Conservation (phyloP, 2,888 invertebrate genomes). For the Trilocha varians region DNA sequence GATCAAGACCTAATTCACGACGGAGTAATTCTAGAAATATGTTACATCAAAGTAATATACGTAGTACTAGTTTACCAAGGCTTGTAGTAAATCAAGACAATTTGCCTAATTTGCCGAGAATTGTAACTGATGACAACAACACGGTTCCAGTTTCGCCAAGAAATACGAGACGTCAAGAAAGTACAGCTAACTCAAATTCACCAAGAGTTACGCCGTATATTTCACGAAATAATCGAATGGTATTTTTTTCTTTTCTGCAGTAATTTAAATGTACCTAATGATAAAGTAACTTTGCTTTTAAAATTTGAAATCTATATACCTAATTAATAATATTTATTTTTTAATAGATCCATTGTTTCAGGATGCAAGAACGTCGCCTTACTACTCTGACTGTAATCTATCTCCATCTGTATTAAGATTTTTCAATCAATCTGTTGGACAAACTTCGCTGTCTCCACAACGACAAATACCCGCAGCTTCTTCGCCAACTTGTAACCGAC, state of each 20-base stretch:
- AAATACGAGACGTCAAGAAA: constrained; percentile 17
- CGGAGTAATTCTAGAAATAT: background rate
- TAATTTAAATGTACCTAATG: no score
- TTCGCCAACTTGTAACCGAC: constrained; percentile 22
- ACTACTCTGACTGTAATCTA: constrained; percentile 36
- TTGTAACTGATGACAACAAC: background rate
- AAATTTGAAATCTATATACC: no score
- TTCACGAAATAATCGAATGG: constrained; percentile 18
- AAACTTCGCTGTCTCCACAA: constrained; percentile 43
- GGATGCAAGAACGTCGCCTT: constrained; percentile 26
- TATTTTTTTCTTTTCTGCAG: no score
- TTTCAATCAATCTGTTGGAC: constrained; percentile 50
- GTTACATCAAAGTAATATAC: background rate
- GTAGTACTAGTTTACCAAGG: background rate
- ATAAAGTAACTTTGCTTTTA: no score
- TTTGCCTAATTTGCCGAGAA: background rate
- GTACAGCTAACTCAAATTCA: constrained; percentile 2
- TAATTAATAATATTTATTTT: no score
- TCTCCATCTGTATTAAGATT: constrained; percentile 63
- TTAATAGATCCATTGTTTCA: constrained; percentile 18
- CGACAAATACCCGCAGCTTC: constrained; percentile 19
- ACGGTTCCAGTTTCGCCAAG: constrained; percentile 24
- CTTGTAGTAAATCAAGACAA: no score
- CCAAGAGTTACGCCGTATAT: constrained; percentile 1
- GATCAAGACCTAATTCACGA: background rate